These are phyloP conservation scores for Entomobrya multifasciata DNA, from an alignment of 2,888 invertebrate genomes.

Conservation along the genomic window DNA sequence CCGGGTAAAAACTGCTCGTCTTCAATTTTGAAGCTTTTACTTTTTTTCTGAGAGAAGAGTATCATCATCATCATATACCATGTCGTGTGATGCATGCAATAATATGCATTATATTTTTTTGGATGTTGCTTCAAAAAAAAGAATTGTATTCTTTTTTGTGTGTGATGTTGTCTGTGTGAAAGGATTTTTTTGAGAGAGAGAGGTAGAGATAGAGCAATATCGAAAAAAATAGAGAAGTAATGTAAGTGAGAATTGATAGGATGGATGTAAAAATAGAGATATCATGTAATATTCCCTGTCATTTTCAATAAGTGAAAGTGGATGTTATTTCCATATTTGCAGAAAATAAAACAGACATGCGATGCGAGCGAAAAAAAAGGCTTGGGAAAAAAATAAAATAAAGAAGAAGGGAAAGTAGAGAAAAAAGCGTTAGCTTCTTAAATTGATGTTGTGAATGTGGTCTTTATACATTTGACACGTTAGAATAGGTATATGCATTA, in stretches of 20 bases:
- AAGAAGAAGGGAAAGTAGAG: neutral
- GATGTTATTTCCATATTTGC: slow-evolving; percentile 52
- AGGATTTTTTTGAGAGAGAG: slow-evolving; percentile 26
- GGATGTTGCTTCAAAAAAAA: slow-evolving; percentile 10
- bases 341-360: slow-evolving; percentile 48
- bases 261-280: slow-evolving; percentile 52
- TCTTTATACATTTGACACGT: slow-evolving; percentile 15
- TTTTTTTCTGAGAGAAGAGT: neutral
- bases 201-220: neutral
- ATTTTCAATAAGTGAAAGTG: slow-evolving; percentile 60
- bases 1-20: too few relatives aligned
- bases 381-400: neutral
- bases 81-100: slow-evolving; percentile 3
- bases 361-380: slow-evolving; percentile 41
- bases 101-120: slow-evolving; percentile 19
- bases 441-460: slow-evolving; percentile 48
- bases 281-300: slow-evolving; percentile 61
- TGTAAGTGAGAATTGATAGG: slow-evolving; percentile 52
- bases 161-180: neutral
- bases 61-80: neutral
- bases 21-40: neutral
- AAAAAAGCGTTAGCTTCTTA: slow-evolving; percentile 10
- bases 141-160: neutral
- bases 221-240: neutral
- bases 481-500: too few relatives aligned